Evolutionary conservation across 1,140 invertebrate species (phyloP).

Genomic region (Coptotermes formosanus): DNA sequence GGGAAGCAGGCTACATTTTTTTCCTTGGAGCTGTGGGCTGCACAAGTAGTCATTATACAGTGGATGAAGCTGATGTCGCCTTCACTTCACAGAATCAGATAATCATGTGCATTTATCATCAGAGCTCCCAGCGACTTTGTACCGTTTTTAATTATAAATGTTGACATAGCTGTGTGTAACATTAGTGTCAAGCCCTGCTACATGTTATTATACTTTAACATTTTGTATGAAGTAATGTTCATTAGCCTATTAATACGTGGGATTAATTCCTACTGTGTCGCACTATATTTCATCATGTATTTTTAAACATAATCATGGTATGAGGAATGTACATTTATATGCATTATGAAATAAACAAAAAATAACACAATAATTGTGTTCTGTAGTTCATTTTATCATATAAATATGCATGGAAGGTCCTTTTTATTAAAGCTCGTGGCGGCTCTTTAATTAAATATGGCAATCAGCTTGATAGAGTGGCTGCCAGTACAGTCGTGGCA

Average conservation of each 20-base stretch:
- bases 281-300: background rate
- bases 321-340: background rate
- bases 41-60: background rate
- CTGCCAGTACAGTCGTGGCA: background rate
- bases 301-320: background rate
- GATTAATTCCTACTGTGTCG: background rate
- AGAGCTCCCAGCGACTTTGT: background rate
- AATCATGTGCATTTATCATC: background rate
- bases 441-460: background rate
- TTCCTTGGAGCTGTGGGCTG: background rate
- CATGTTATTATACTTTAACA: background rate
- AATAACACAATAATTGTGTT: constrained; percentile 5
- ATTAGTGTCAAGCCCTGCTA: background rate
- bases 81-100: background rate
- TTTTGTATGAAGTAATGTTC: background rate
- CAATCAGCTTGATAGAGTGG: background rate
- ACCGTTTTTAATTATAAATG: background rate
- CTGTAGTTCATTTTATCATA: background rate
- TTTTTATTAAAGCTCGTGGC: background rate
- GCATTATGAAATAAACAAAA: constrained; percentile 14
- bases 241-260: background rate
- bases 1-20: background rate
- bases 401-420: background rate
- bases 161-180: background rate
- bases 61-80: background rate